A percentile compares a stretch with the other conserved stretches of the same genome.
Conservation (phyloP, 2,888 invertebrate species). For the Phrixothrix hirtus region DNA sequence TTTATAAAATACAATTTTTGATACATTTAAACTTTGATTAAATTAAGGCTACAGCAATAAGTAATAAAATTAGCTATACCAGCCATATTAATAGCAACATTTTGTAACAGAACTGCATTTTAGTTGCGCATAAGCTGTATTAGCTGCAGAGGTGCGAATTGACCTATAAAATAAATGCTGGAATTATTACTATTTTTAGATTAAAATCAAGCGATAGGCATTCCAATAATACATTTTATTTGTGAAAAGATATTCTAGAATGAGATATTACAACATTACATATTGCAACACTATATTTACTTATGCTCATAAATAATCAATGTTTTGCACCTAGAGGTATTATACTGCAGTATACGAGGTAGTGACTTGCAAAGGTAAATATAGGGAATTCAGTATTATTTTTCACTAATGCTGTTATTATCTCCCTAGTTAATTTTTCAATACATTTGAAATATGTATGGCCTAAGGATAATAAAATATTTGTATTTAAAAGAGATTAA, state of each 20-base stretch:
- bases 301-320: no score
- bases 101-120: constrained; percentile 4
- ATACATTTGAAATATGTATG: no score
- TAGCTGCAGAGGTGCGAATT: constrained; percentile 18
- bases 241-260: no score
- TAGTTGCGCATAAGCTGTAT: constrained; percentile 15
- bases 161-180: constrained; percentile 15
- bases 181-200: background rate
- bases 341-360: no score
- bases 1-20: background rate
- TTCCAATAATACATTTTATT: constrained; percentile 13
- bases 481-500: no score
- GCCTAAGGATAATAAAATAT: no score
- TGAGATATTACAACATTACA: constrained; percentile 6
- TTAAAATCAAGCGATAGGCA: constrained; percentile 11
- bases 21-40: background rate
- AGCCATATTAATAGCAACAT: constrained; percentile 13
- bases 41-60: constrained; percentile 14
- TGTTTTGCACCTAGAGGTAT: no score
- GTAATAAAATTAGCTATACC: constrained; percentile 12
- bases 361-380: no score
- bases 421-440: no score
- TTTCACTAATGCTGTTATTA: no score
- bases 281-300: no score
- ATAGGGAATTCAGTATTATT: no score